These are phyloP conservation scores for Phoxinus dragarum DNA, from an alignment of 2,797 vertebrate genomes.

Conservation along the genomic window DNA sequence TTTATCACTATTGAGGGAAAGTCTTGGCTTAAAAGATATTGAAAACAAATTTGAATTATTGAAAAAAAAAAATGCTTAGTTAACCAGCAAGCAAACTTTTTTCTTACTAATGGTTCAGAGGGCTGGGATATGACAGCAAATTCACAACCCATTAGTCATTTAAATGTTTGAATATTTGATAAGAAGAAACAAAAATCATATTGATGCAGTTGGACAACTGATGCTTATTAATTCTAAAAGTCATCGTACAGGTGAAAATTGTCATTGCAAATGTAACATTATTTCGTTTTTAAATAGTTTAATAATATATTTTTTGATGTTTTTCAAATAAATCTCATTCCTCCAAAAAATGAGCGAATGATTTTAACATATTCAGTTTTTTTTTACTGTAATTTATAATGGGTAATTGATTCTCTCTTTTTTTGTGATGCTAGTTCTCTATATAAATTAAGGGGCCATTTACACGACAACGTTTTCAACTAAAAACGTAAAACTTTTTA, in stretches of 20 bases:
- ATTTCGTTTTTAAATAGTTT: no score
- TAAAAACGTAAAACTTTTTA: no score
- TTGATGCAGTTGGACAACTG: no score
- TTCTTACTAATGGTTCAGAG: no score
- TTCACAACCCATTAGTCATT: no score
- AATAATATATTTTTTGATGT: no score
- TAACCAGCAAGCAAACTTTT: background rate
- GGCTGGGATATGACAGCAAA: no score
- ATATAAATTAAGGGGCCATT: background rate
- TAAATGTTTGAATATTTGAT: no score
- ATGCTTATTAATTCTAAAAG: no score
- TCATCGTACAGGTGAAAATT: background rate
- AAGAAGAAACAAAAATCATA: no score
- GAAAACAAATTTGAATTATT: background rate
- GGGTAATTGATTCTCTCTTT: background rate
- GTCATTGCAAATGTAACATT: background rate
- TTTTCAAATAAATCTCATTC: no score
- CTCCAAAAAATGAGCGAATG: background rate
- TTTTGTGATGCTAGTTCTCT: background rate
- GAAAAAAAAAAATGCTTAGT: background rate
- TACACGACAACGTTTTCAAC: no score
- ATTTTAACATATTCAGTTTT: background rate
- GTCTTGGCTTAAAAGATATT: background rate
- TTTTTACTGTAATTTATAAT: background rate
- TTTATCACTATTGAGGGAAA: background rate